Conservation (phyloP, 2,797 vertebrate species). For the Rhyacichthys aspro region DNA sequence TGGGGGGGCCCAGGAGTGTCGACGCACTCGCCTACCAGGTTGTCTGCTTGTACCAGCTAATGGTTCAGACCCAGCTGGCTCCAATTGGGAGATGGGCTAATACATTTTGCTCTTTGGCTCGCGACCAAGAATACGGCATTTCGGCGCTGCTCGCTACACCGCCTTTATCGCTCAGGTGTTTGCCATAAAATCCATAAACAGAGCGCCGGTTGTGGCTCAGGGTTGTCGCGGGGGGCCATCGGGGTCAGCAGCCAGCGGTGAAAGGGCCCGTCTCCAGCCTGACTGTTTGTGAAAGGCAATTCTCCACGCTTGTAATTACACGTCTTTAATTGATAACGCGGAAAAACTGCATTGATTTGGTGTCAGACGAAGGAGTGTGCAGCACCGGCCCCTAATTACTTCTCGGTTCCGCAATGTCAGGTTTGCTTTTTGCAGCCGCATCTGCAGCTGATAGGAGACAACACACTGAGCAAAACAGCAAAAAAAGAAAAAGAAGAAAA, state of each 20-base stretch:
- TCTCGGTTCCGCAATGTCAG: constrained; percentile 80
- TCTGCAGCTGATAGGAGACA: constrained; percentile 29
- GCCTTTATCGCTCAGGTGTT: constrained; percentile 68
- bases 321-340: constrained; percentile 85
- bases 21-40: constrained; percentile 56
- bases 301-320: constrained; percentile 83
- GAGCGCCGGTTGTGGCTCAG: constrained; percentile 16
- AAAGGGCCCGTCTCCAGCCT: constrained; percentile 29
- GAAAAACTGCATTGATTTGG: constrained; percentile 84
- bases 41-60: constrained; percentile 70
- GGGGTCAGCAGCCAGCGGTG: constrained; percentile 49
- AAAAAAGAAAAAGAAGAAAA: background rate
- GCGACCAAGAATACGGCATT: constrained; percentile 60
- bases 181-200: constrained; percentile 64
- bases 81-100: constrained; percentile 45
- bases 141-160: constrained; percentile 36
- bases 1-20: constrained; percentile 61
- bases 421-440: constrained; percentile 56
- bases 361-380: constrained; percentile 70
- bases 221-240: constrained; percentile 27
- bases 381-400: constrained; percentile 75
- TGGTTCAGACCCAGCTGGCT: constrained; percentile 76
- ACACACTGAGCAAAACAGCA: constrained; percentile 48
- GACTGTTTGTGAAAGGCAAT: constrained; percentile 74
- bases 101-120: constrained; percentile 77